Percentiles rank a stretch among this genome's conserved stretches.
Evolutionary conservation across 2,797 vertebrate genomes (phyloP).

Genomic region (Peromyscus attwateri): DNA sequence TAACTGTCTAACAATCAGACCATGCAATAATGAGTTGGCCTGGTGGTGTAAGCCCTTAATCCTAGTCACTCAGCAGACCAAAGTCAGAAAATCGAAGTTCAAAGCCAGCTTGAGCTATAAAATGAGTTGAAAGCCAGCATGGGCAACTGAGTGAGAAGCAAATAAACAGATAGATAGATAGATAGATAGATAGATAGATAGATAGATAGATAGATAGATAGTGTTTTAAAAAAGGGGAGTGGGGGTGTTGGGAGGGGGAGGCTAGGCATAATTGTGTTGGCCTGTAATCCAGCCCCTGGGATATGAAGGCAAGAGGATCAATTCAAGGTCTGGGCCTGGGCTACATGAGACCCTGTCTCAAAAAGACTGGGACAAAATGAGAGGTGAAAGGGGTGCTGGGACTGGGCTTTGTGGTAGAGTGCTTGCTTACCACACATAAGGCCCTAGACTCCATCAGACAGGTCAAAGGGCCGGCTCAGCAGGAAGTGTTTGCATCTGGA

Average conservation of each 20-base stretch:
- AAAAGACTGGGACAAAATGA: not conserved
- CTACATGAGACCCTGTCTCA: not conserved
- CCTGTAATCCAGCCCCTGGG: not conserved
- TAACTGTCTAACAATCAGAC: not conserved
- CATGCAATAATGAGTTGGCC: not conserved
- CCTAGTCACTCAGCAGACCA: too few relatives aligned
- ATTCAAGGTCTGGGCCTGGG: not conserved
- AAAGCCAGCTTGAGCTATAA: not conserved
- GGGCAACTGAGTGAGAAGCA: too few relatives aligned
- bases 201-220: too few relatives aligned
- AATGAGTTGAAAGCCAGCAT: too few relatives aligned
- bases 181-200: too few relatives aligned
- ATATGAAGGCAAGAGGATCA: not conserved
- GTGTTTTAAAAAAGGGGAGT: not conserved
- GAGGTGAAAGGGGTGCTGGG: not conserved
- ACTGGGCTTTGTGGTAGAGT: not conserved
- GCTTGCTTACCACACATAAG: not conserved
- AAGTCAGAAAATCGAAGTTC: not conserved
- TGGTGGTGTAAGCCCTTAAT: too few relatives aligned
- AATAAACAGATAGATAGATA: too few relatives aligned
- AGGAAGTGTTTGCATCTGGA: not conserved
- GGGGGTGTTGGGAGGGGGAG: too few relatives aligned
- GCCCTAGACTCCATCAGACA: not conserved
- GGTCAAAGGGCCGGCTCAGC: not conserved
- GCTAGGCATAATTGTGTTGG: not conserved